phyloP scores from a whole-genome alignment of 37 sponge, comb jelly and placozoan species.

The Hormiphora californensis region DNA sequence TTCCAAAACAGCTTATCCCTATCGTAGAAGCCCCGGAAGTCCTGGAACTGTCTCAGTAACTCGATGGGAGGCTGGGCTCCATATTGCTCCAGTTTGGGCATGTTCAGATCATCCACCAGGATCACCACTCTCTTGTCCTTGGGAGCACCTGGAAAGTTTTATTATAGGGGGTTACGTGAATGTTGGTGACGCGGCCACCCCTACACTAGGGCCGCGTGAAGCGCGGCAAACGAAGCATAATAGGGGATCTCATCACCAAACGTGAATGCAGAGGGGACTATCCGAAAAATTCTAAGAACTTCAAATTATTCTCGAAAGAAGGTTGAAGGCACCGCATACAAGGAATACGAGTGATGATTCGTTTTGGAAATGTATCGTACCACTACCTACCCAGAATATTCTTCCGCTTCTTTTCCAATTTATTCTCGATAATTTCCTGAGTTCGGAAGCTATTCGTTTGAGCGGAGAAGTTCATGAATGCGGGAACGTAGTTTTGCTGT shows the following conservation, averaged over 20 bases:
- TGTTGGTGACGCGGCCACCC: no score
- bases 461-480: slow-evolving; percentile 93
- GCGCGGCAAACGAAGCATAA: no score
- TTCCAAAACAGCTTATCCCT: slow-evolving; percentile 99
- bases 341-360: no score
- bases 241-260: no score
- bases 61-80: slow-evolving; percentile 99
- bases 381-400: slow-evolving; percentile 72
- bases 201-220: no score
- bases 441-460: slow-evolving; percentile 90
- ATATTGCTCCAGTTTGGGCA: slow-evolving; percentile 98
- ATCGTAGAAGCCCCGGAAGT: slow-evolving; percentile 96
- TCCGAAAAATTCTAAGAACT: no score
- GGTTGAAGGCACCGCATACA: no score
- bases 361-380: no score
- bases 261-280: no score
- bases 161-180: no score
- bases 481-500: slow-evolving; percentile 64
- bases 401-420: slow-evolving; percentile 96
- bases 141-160: slow-evolving; percentile 98
- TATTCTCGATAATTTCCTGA: slow-evolving; percentile 95
- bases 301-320: no score
- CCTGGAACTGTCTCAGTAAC: slow-evolving; percentile 89
- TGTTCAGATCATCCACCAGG: slow-evolving; percentile 97
- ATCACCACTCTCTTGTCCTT: slow-evolving; percentile 83